Evolutionary conservation across 37 sponge, comb jelly and placozoan species (phyloP).

Genomic region (Agelas oroides): DNA sequence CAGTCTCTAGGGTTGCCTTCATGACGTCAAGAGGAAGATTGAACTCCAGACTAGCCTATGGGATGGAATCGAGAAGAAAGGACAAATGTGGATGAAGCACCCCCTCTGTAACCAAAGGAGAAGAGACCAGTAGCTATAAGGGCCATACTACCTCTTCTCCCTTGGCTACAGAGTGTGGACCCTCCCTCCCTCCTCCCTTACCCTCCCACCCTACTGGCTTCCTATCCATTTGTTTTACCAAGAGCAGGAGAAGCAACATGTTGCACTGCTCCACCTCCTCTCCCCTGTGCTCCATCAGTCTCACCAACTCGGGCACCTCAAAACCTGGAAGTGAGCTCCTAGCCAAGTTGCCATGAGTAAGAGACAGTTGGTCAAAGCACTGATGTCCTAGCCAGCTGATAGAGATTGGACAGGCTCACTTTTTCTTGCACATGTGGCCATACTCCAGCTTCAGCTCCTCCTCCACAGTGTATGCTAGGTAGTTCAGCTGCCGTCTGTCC

Average conservation of each 20-base stretch:
- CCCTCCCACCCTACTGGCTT: no score
- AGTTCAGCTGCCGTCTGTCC: constrained; percentile 26
- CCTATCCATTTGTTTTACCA: background rate
- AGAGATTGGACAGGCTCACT: no score
- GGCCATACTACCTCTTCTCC: no score
- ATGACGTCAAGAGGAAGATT: constrained; percentile 52
- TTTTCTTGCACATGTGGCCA: background rate
- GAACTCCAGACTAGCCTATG: constrained; percentile 56
- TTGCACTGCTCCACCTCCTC: constrained; percentile 69
- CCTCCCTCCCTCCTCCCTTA: no score
- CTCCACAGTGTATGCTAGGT: constrained; percentile 35
- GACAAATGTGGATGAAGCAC: no score
- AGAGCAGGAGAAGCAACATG: constrained; percentile 72
- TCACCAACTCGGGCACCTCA: constrained; percentile 42
- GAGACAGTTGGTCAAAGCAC: background rate
- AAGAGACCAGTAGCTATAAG: no score
- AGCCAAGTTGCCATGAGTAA: constrained; percentile 19
- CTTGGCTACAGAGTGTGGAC: no score
- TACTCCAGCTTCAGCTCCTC: constrained; percentile 43
- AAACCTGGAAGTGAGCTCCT: no score
- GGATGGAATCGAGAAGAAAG: background rate
- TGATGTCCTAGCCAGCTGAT: background rate
- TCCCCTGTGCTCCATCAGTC: constrained; percentile 15
- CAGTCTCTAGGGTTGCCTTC: constrained; percentile 65
- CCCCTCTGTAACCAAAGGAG: no score